Base-by-base conservation (phyloP, 2,888 invertebrate genomes). In the Aplocera efformata region DNA sequence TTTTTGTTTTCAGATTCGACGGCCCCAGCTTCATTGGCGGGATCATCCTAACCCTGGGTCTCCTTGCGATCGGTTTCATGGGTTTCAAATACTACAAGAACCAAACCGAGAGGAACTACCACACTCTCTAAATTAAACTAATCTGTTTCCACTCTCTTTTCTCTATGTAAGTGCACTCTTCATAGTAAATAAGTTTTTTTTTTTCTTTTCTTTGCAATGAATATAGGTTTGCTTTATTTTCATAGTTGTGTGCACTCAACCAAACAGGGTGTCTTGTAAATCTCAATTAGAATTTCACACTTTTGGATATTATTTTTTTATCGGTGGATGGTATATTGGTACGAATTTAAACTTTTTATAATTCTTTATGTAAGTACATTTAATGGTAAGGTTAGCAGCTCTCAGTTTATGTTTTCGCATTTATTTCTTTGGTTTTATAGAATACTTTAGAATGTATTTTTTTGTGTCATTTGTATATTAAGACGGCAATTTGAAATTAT, bases 21-120 rank as follows among this genome's bases (percentile, higher is more conserved):
- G 93, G 93, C 1, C 90, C 94, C 1, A 94, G 94, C 60, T 94
- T 94, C 74, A 89, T 94, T 49, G 97, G 96, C 20, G 97, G 97
- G 27, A 96, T 97, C 46, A 93, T 96, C 17, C 83, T 97, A 42
- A 92, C 94, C 6, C 79, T 93, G 10, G 96, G 95, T 21, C 76
- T 96, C 10, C 89, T 95, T 37, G 95, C 94, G 6, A 93, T 97
- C 42, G 92, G 93, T 1, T 92, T 94, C 78, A 93, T 96, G 63
- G 94, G 94, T 23, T 94, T 93, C 88, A 96, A 96, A 73, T 96
- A 96, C 79, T 97, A 96, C 89, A 94, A 93, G 77, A 93, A 95
- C 48, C 92, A 94, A 67, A 93, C 93, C 42, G 96, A 95, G 75
- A 91, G 93, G 58, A 96, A 95, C 81, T 97, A 97, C 79, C 96